Conservation (phyloP, 2,888 invertebrate genomes). For the Baronia brevicornis region DNA sequence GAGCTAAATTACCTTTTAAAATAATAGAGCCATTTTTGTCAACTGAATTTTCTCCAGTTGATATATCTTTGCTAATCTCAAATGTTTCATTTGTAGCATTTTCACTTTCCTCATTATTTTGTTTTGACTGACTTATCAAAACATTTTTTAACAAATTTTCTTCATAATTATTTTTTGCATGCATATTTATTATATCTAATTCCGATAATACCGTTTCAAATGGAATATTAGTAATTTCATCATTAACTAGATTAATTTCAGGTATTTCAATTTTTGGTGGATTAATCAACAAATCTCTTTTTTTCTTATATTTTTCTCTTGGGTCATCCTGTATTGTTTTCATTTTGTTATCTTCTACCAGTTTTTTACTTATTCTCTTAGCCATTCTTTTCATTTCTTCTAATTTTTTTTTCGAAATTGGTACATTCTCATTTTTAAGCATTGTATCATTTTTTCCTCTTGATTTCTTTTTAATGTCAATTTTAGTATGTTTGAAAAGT, state of each 20-base stretch:
- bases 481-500: constrained; percentile 81
- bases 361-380: constrained; percentile 74
- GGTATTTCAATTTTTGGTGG: constrained; percentile 49
- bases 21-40: no score
- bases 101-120: constrained; percentile 20
- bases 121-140: no score
- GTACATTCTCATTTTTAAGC: constrained; percentile 25
- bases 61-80: constrained; percentile 1
- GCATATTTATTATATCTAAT: constrained; percentile 70
- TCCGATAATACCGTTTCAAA: constrained; percentile 75
- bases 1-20: no score
- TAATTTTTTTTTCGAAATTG: constrained; percentile 72
- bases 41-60: not conserved
- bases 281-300: constrained; percentile 60
- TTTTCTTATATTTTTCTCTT: constrained; percentile 61
- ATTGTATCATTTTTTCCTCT: constrained; percentile 25
- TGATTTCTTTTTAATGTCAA: constrained; percentile 40
- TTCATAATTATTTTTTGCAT: constrained; percentile 64
- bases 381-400: constrained; percentile 78
- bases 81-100: constrained; percentile 14
- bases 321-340: constrained; percentile 37
- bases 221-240: constrained; percentile 63
- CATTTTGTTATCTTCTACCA: constrained; percentile 35
- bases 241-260: constrained; percentile 70
- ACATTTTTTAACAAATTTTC: constrained; percentile 56